These are phyloP conservation scores for Poicephalus meyeri DNA, from an alignment of 2,113 vertebrate genomes.

Conservation along the genomic window DNA sequence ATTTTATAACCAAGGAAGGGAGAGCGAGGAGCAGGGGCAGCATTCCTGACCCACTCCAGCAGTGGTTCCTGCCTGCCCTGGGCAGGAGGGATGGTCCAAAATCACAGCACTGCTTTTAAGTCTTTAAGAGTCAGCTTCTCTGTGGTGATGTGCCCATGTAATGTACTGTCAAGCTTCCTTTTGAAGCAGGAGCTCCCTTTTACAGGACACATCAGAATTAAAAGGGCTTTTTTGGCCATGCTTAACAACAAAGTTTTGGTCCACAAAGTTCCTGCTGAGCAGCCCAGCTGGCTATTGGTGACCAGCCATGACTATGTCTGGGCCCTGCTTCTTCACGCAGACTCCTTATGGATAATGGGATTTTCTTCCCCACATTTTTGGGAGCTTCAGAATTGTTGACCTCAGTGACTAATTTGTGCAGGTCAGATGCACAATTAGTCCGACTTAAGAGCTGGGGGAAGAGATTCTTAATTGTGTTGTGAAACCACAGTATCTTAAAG, in stretches of 20 bases:
- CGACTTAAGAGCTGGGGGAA: neutral
- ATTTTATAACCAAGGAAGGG: neutral
- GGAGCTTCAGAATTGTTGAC: neutral
- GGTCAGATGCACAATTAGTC: neutral
- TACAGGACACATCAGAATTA: neutral
- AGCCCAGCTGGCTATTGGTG: neutral
- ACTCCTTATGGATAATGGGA: neutral
- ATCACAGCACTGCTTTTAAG: neutral
- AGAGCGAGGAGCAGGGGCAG: neutral
- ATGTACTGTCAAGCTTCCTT: neutral
- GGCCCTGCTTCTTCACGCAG: neutral
- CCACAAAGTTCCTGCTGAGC: neutral
- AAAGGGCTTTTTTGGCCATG: neutral
- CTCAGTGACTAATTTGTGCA: neutral
- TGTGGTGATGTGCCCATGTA: neutral
- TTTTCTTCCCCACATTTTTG: neutral
- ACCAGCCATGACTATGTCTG: rapidly evolving
- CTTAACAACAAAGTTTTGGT: neutral
- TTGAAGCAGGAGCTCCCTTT: constrained; percentile 9
- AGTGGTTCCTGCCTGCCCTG: neutral
- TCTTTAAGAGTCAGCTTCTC: neutral
- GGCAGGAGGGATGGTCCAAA: neutral
- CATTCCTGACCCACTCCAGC: neutral
- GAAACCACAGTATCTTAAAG: constrained; percentile 29
- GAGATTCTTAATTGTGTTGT: neutral